A percentile compares a stretch with the other conserved stretches of the same genome.
Conservation (phyloP, 2,113 vertebrate species). For the Anolis sagrei region DNA sequence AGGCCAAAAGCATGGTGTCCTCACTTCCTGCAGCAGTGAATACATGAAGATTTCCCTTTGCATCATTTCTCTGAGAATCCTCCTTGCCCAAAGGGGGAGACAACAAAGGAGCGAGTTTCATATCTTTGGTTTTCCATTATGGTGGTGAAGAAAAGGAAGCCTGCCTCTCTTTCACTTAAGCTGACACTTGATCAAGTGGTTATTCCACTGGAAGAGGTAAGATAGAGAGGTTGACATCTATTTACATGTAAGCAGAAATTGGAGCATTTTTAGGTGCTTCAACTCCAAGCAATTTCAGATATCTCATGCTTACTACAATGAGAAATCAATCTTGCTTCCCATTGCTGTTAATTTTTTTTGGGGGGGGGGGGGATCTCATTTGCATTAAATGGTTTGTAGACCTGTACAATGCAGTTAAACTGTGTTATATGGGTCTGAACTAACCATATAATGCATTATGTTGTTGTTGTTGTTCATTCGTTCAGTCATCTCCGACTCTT, state of each 20-base stretch:
- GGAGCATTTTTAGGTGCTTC: not conserved
- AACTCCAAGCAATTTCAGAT: not conserved
- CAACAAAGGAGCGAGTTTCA: fast-evolving
- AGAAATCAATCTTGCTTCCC: not conserved
- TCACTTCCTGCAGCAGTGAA: too few relatives aligned
- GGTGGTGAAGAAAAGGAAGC: slow-evolving; percentile 2
- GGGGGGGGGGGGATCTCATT: not conserved
- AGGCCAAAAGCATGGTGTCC: too few relatives aligned
- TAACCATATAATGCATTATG: too few relatives aligned
- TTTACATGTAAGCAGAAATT: not conserved
- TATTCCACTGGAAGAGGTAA: not conserved
- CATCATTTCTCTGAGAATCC: not conserved
- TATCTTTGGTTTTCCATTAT: fast-evolving
- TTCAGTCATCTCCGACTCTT: too few relatives aligned
- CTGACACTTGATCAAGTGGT: fast-evolving
- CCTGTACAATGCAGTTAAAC: too few relatives aligned
- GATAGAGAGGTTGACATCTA: not conserved
- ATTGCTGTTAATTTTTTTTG: too few relatives aligned
- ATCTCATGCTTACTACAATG: not conserved
- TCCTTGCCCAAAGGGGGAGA: not conserved
- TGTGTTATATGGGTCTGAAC: too few relatives aligned
- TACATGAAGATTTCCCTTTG: not conserved
- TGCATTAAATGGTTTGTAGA: not conserved
- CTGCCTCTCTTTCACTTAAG: too few relatives aligned
- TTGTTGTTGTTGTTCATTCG: too few relatives aligned